Percentiles rank a stretch among this genome's conserved stretches.
Conservation (phyloP, 1,140 invertebrate species). For the Apis dorsata region DNA sequence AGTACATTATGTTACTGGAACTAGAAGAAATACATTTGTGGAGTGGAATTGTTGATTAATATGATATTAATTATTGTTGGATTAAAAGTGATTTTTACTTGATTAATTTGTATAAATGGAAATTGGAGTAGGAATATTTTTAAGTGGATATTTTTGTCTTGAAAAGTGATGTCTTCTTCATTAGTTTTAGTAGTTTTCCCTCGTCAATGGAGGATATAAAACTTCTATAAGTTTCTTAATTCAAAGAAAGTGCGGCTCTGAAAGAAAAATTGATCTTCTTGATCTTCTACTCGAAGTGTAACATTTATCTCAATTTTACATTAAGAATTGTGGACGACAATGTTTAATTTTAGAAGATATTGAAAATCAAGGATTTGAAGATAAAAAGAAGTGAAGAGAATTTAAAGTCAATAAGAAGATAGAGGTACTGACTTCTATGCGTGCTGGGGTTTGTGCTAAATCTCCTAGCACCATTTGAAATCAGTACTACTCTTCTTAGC, state of each 20-base stretch:
- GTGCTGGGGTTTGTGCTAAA: conserved; percentile 77
- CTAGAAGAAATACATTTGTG: background rate
- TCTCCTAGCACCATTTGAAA: conserved; percentile 81
- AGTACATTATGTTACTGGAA: too few relatives aligned
- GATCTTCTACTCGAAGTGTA: background rate
- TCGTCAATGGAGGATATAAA: background rate
- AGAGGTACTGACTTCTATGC: conserved; percentile 80
- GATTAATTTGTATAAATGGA: background rate
- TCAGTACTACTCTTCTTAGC: conserved; percentile 79
- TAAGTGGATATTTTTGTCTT: background rate
- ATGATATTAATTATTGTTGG: background rate
- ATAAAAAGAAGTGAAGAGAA: background rate
- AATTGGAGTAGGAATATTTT: background rate
- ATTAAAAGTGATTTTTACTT: conserved; percentile 13
- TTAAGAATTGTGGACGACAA: background rate
- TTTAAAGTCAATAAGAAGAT: conserved; percentile 66
- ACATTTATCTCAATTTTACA: background rate
- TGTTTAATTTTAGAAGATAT: background rate
- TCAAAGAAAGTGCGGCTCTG: background rate
- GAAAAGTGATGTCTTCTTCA: background rate
- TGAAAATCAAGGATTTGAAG: background rate
- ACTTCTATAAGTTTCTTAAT: too few relatives aligned
- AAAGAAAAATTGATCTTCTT: background rate
- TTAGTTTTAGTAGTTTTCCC: background rate
- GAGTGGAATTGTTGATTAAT: background rate